Evolutionary conservation across 1,140 invertebrate genomes (phyloP).

Genomic region (Pollicipes pollicipes): DNA sequence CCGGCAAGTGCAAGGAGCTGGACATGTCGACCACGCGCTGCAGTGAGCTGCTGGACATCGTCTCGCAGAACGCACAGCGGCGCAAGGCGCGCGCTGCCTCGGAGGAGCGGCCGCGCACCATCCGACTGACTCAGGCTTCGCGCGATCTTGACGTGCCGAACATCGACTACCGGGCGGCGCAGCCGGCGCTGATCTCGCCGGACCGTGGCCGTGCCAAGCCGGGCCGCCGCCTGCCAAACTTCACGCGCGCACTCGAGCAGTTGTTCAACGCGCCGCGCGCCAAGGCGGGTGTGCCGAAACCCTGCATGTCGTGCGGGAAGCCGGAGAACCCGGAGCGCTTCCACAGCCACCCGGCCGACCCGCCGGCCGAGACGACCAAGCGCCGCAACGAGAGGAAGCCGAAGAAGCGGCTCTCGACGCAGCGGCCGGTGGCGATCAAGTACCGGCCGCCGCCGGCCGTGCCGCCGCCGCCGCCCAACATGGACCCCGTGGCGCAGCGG

Average conservation of each 20-base stretch:
- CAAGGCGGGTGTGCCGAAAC: conserved; percentile 14
- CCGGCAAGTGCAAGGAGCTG: not conserved
- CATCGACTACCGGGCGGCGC: no score
- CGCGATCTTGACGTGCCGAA: no score
- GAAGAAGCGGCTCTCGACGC: no score
- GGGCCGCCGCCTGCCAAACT: not conserved
- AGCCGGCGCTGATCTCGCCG: no score
- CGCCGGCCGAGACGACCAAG: no score
- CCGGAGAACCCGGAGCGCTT: conserved; percentile 37
- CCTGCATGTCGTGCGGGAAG: conserved; percentile 37
- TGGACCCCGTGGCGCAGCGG: not conserved
- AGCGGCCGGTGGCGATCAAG: no score
- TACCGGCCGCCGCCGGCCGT: no score
- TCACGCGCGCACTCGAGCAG: not conserved
- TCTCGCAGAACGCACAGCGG: not conserved
- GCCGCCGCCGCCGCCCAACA: not conserved
- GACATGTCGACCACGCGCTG: not conserved
- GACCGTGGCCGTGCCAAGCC: no score
- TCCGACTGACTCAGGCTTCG: no score
- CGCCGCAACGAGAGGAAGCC: no score
- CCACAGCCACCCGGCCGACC: conserved; percentile 34
- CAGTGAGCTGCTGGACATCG: not conserved
- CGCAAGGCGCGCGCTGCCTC: no score
- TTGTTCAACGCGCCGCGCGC: not conserved
- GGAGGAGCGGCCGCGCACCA: no score